Evolutionary conservation across 2,888 invertebrate species (phyloP).

Genomic region (Pandemis heparana): DNA sequence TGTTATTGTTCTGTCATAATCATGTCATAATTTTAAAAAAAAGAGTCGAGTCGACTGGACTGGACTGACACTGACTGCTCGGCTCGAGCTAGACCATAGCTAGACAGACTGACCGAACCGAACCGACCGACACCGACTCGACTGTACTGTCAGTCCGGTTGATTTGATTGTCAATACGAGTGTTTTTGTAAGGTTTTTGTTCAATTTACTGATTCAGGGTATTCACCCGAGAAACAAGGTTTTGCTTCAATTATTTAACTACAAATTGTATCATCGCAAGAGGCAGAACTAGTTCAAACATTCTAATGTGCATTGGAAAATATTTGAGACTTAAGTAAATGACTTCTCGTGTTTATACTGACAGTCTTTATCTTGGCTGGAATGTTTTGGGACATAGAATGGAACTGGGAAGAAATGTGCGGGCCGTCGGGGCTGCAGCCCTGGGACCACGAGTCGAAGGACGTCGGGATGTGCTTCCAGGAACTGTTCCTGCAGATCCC

Average conservation of each 20-base stretch:
- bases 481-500: slow-evolving; percentile 93
- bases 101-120: too few species aligned
- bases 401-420: slow-evolving; percentile 92
- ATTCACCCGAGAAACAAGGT: not conserved
- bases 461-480: slow-evolving; percentile 95
- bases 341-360: slow-evolving; percentile 29
- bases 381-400: slow-evolving; percentile 66
- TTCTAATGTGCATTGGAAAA: not conserved
- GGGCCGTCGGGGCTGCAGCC: slow-evolving; percentile 89
- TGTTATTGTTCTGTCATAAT: not conserved
- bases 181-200: not conserved
- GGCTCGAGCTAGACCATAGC: too few species aligned
- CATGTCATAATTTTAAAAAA: not conserved
- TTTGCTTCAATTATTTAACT: not conserved
- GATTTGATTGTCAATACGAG: not conserved
- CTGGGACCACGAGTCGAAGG: slow-evolving; percentile 89
- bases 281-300: not conserved
- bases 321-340: slow-evolving; percentile 28
- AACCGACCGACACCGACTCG: too few species aligned
- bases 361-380: slow-evolving; percentile 45
- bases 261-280: slow-evolving; percentile 3
- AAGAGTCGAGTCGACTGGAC: too few species aligned
- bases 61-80: too few species aligned
- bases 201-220: not conserved
- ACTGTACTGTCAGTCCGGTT: not conserved